A percentile compares a stretch with the other conserved stretches of the same genome.
Conservation (phyloP, 2,113 vertebrate species). For the Felis chaus region DNA sequence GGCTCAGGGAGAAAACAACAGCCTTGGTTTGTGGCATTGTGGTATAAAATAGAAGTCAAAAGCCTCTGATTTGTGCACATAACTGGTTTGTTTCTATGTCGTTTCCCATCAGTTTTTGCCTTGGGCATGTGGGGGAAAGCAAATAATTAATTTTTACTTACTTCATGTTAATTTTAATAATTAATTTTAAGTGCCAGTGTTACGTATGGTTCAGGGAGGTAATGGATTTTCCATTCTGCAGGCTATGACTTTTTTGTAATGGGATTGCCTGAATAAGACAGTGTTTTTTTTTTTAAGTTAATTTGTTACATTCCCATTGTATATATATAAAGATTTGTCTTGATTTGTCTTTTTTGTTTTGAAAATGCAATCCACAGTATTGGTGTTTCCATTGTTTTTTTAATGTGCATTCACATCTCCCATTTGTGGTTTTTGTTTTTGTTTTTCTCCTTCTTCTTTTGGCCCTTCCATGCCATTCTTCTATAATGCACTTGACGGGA, state of each 20-base stretch:
- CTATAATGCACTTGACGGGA: neutral
- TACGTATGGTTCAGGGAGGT: neutral
- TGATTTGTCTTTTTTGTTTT: constrained; percentile 20
- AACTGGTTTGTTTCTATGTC: neutral
- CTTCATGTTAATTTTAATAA: constrained; percentile 23
- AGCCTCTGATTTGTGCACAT: neutral
- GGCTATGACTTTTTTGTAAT: neutral
- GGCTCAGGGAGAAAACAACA: neutral
- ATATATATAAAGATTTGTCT: neutral
- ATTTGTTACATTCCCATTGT: neutral
- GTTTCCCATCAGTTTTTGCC: neutral
- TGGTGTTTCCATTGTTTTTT: neutral
- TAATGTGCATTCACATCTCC: neutral
- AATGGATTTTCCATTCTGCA: constrained; percentile 20
- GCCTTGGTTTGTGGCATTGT: neutral
- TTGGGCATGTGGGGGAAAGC: neutral
- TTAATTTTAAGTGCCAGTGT: constrained; percentile 13
- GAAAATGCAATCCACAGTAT: neutral
- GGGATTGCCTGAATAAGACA: neutral
- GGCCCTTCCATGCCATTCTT: neutral
- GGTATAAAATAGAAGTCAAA: neutral
- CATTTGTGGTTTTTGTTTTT: neutral
- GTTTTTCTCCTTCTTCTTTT: neutral
- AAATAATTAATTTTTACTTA: constrained; percentile 14
- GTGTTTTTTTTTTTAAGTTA: neutral